Base-by-base conservation (phyloP, 1,140 invertebrate genomes). In the Protaetia brevitarsis region DNA sequence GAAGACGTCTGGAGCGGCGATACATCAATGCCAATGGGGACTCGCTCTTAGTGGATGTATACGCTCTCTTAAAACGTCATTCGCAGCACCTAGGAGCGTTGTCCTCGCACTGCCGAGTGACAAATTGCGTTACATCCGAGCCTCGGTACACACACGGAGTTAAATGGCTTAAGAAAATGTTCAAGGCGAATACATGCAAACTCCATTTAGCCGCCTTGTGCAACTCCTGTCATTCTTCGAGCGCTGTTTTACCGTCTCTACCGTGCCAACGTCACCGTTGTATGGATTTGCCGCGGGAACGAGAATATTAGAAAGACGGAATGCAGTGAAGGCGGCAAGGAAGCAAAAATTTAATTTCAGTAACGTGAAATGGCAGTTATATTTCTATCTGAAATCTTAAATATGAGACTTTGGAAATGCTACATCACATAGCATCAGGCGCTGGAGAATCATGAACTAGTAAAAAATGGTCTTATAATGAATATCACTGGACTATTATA, bases 101-200 rank as follows among this genome's bases (percentile, higher is more conserved):
- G 41, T 51, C 41, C 41, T 16, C 41, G 41, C 41, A 51, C n/a
- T n/a, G 16, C 41, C 2, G 26, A 8, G 41, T 51, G 41, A 51
- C 16, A 51, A 51, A 51, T 51, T 51, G 16, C 41, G 41, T 51
- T 51, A 51, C 41, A 19, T 23, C 41, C 16, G 26, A 51, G 41
- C 16, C 16, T 51, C n/a, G 41, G n/a, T 51, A 13, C 41, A 51
- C 41, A 51, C 26, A 51, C n/a, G 41, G 41, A 51, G 41, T 19
- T 51, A 51, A 51, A 51, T 23, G 41, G 41, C 41, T 51, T 51
- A 51, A 51, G 41, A 51, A 51, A 51, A 51, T 19, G 41, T 51
- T 51, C n/a, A 19, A 21, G 41, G 41, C 16, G 41, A 51, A 21
- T 51, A 51, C 41, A 51, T 19, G 41, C 41, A 51, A 51, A 51